These are phyloP conservation scores for Solen grandis DNA, from an alignment of 1,140 invertebrate genomes.

Conservation along the genomic window DNA sequence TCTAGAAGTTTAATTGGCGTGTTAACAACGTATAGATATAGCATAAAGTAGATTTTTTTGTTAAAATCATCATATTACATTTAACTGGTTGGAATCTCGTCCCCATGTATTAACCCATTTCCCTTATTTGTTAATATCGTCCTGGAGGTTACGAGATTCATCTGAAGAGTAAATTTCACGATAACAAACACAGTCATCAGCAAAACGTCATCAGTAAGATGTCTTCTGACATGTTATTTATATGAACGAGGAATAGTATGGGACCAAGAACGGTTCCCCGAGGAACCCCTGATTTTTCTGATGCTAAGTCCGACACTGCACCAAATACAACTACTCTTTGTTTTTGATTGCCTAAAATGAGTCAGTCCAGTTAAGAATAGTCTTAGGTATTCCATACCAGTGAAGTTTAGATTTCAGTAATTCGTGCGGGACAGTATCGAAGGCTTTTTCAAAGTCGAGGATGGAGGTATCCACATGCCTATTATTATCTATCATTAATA, in stretches of 20 bases:
- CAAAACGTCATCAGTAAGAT: neutral
- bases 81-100: constrained; percentile 14
- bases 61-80: constrained; percentile 14
- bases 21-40: constrained; percentile 16
- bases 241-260: constrained; percentile 12
- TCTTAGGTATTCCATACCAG: constrained; percentile 2
- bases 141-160: neutral
- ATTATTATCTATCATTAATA: no score
- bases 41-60: neutral
- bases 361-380: constrained; percentile 22
- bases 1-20: constrained; percentile 24
- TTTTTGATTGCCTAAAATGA: constrained; percentile 9
- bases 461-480: constrained; percentile 24
- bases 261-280: constrained; percentile 8
- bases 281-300: constrained; percentile 38
- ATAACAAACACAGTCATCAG: constrained; percentile 12
- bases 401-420: constrained; percentile 8
- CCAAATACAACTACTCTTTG: constrained; percentile 32
- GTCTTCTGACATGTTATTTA: constrained; percentile 10
- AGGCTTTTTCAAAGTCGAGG: constrained; percentile 24
- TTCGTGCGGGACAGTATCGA: constrained; percentile 48
- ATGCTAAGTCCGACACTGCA: neutral
- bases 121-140: constrained; percentile 23
- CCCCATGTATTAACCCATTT: neutral
- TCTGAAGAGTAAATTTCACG: neutral